Conservation (phyloP, 2,888 invertebrate species). For the Leucoma salicis region DNA sequence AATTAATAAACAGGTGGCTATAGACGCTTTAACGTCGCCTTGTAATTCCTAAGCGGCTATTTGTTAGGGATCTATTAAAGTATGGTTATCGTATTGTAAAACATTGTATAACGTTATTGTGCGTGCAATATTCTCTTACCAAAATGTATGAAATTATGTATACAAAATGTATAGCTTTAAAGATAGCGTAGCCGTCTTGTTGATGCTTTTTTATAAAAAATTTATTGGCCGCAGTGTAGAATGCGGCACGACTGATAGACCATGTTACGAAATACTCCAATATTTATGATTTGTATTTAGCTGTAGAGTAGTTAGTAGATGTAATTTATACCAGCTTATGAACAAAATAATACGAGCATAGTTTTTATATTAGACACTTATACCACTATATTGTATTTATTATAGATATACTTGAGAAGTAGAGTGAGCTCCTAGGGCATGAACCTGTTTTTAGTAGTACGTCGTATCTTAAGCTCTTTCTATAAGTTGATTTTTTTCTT, state of each 20-base stretch:
- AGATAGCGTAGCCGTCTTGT: conserved; percentile 78
- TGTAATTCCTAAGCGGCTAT: conserved; percentile 64
- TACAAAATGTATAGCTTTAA: conserved; percentile 80
- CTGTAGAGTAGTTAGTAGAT: conserved; percentile 55
- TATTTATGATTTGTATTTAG: conserved; percentile 72
- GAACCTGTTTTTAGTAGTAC: conserved; percentile 43
- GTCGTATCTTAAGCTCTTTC: conserved; percentile 23
- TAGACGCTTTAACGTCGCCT: conserved; percentile 62
- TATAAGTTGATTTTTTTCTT: conserved; percentile 8
- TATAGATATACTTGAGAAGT: conserved; percentile 44
- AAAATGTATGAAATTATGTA: conserved; percentile 77
- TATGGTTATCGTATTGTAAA: conserved; percentile 40
- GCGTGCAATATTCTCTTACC: conserved; percentile 80
- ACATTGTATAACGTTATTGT: conserved; percentile 57
- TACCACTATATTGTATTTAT: conserved; percentile 47
- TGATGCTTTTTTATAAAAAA: conserved; percentile 79
- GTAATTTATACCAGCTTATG: conserved; percentile 63
- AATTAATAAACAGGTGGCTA: conserved; percentile 40
- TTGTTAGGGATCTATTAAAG: conserved; percentile 43
- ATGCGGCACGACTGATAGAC: conserved; percentile 75
- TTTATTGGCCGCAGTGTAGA: conserved; percentile 74
- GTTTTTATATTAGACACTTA: conserved; percentile 73
- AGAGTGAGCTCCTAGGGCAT: conserved; percentile 38
- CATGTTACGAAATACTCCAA: conserved; percentile 74
- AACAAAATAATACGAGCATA: conserved; percentile 64